A percentile compares a stretch with the other conserved stretches of the same genome.
Evolutionary conservation across 2,888 invertebrate genomes (phyloP).

Genomic region (Epirrhoe tristata): DNA sequence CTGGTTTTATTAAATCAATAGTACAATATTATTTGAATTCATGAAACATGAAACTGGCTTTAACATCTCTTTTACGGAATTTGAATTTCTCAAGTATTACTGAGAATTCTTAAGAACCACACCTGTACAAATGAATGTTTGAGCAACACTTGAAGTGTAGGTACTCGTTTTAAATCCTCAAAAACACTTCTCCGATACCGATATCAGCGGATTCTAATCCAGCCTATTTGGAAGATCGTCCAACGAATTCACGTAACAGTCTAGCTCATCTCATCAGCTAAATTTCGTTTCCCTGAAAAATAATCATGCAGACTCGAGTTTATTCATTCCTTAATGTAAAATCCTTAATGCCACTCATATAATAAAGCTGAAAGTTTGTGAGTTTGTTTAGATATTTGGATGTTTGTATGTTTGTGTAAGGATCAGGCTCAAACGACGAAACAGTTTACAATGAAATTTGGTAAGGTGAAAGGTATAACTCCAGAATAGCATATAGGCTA

Average conservation of each 20-base stretch:
- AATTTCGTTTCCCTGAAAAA: constrained; percentile 4
- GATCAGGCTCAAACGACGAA: too few relatives aligned
- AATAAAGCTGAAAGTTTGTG: too few relatives aligned
- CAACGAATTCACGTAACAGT: constrained; percentile 16
- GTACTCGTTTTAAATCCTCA: constrained; percentile 3
- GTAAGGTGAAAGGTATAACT: too few relatives aligned
- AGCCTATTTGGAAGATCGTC: constrained; percentile 10
- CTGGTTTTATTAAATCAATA: constrained; percentile 5
- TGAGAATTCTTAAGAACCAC: constrained; percentile 18
- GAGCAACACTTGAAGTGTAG: constrained; percentile 12
- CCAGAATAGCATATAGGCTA: too few relatives aligned
- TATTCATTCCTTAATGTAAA: constrained; percentile 16
- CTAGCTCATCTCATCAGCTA: constrained; percentile 22
- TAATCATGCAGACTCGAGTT: constrained; percentile 8
- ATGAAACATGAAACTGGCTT: constrained; percentile 3
- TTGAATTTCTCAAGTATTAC: constrained; percentile 1
- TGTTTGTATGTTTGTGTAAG: too few relatives aligned
- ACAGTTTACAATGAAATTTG: too few relatives aligned
- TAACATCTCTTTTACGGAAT: constrained; percentile 8
- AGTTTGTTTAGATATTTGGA: too few relatives aligned
- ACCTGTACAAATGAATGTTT: constrained; percentile 21
- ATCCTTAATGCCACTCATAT: too few relatives aligned
- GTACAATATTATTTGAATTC: too few relatives aligned
- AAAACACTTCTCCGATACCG: background rate
- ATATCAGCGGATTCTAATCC: constrained; percentile 15